Percentiles rank a stretch among this genome's conserved stretches.
phyloP scores from a whole-genome alignment of 2,888 invertebrate genomes.

The Teleogryllus oceanicus region DNA sequence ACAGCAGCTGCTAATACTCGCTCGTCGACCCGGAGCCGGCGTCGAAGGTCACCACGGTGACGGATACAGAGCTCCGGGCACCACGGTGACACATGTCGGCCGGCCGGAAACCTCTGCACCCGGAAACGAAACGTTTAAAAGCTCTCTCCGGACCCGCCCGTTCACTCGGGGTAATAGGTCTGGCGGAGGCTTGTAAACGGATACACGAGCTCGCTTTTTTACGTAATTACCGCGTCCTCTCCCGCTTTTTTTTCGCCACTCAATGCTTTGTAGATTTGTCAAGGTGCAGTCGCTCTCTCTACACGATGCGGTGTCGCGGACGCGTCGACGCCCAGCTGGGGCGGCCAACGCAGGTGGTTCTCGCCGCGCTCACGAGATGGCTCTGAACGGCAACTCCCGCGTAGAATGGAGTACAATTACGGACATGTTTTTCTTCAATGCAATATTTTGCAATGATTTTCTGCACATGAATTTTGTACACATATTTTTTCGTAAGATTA shows the following conservation, averaged over 20 bases:
- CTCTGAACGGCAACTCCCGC: background rate
- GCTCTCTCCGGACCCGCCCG: background rate
- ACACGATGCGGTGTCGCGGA: background rate
- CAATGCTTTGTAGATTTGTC: constrained; percentile 18
- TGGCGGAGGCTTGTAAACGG: constrained; percentile 11
- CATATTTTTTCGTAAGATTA: too few relatives aligned
- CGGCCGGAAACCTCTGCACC: background rate
- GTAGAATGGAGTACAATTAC: too few relatives aligned
- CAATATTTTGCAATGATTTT: too few relatives aligned
- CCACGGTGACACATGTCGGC: too few relatives aligned
- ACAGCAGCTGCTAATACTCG: too few relatives aligned
- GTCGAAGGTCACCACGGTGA: too few relatives aligned
- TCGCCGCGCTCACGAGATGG: background rate
- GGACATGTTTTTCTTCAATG: too few relatives aligned
- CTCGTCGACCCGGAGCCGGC: too few relatives aligned
- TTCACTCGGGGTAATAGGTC: background rate
- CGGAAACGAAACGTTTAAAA: constrained; percentile 18
- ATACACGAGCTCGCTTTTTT: background rate
- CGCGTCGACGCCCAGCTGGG: background rate
- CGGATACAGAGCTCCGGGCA: too few relatives aligned
- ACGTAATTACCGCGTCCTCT: background rate
- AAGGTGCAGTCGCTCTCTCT: background rate
- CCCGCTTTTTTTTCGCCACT: constrained; percentile 1
- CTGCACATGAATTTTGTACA: too few relatives aligned
- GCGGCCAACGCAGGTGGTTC: background rate